Evolutionary conservation across 2,113 vertebrate species (phyloP).

Genomic region (Urocynchramus pylzowi): DNA sequence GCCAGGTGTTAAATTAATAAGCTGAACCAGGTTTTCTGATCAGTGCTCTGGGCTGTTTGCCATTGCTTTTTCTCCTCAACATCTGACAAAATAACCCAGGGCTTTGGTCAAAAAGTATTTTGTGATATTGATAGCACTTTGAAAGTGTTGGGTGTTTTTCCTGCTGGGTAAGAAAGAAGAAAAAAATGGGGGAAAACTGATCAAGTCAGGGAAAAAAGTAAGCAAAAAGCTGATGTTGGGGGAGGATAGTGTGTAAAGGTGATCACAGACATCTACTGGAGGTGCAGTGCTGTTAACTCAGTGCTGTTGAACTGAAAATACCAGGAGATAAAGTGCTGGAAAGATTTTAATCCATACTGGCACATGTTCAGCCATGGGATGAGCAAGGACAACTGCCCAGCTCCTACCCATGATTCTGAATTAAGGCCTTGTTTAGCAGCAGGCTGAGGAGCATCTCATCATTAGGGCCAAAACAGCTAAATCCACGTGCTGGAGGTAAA

Average conservation of each 20-base stretch:
- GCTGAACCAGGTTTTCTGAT: conserved; percentile 43
- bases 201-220: not conserved
- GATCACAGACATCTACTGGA: not conserved
- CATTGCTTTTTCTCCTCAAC: conserved; percentile 22
- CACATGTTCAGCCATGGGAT: not conserved
- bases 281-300: not conserved
- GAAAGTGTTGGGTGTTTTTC: not conserved
- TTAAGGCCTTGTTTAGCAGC: not conserved
- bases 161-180: not conserved
- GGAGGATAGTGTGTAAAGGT: not conserved
- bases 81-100: conserved; percentile 33
- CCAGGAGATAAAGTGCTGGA: not conserved
- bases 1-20: conserved; percentile 65
- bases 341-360: not conserved
- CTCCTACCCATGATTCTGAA: not conserved
- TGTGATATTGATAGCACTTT: not conserved
- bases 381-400: not conserved
- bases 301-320: not conserved
- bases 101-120: conserved; percentile 6
- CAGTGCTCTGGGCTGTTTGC: conserved; percentile 47
- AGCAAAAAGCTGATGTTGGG: not conserved
- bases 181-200: not conserved
- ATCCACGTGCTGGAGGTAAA: not conserved
- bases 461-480: not conserved
- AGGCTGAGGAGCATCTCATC: not conserved